Percentiles rank a stretch among this genome's conserved stretches.
Conservation (phyloP, 2,888 invertebrate species). For the Falcaria lacertinaria region DNA sequence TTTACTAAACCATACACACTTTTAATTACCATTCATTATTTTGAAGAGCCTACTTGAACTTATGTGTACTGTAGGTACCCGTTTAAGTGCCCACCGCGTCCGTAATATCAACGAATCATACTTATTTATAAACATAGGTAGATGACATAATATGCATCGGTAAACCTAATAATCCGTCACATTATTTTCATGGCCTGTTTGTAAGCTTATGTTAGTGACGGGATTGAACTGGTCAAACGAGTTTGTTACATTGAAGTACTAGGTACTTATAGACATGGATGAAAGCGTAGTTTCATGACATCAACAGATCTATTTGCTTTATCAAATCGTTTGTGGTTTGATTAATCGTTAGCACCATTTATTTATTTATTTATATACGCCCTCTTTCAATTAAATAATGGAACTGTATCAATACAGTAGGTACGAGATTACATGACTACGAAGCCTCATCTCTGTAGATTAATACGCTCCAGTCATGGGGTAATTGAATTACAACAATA, state of each 20-base stretch:
- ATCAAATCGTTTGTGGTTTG: too few species aligned
- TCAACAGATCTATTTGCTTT: background rate
- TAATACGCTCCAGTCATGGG: too few species aligned
- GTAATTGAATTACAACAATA: too few species aligned
- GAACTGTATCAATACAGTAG: too few species aligned
- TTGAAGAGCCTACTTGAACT: constrained; percentile 44
- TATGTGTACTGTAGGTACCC: constrained; percentile 33
- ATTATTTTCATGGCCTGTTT: background rate
- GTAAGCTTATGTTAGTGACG: background rate
- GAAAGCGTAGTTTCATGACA: background rate
- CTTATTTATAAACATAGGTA: constrained; percentile 40
- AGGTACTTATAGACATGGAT: too few species aligned
- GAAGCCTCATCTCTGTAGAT: too few species aligned
- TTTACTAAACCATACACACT: constrained; percentile 37
- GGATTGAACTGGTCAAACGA: background rate
- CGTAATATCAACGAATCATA: constrained; percentile 28
- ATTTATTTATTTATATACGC: too few species aligned
- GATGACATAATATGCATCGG: constrained; percentile 39
- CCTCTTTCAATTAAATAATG: too few species aligned
- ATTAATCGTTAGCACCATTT: too few species aligned
- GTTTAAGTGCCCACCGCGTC: constrained; percentile 32
- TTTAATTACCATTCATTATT: constrained; percentile 51
- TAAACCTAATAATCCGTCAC: background rate
- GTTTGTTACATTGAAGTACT: background rate
- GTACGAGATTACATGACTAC: too few species aligned